Evolutionary conservation across 2,113 vertebrate species (phyloP).

Genomic region (Lates calcarifer): DNA sequence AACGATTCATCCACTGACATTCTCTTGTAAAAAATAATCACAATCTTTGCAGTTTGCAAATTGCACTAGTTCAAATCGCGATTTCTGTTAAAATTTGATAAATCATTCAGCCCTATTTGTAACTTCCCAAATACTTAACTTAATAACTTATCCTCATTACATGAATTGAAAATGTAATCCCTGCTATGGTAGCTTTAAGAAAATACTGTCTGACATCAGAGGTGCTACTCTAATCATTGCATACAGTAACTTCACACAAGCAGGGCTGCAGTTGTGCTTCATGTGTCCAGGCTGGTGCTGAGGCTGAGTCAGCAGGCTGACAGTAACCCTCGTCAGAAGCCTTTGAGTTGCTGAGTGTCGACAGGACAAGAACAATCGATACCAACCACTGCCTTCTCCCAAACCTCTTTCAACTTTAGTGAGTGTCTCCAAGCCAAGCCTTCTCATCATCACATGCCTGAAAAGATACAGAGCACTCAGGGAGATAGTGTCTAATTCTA

Average conservation of each 20-base stretch:
- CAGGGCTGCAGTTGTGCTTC: no score
- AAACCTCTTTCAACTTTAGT: constrained; percentile 7
- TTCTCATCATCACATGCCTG: neutral
- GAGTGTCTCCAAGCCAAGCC: neutral
- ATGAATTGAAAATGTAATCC: no score
- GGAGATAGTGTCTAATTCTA: neutral
- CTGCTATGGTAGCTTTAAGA: neutral
- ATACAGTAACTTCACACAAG: neutral
- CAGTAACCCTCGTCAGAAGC: constrained; percentile 13
- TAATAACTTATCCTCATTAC: no score
- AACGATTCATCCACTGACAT: no score
- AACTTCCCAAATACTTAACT: no score
- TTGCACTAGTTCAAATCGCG: no score
- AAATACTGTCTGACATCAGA: neutral
- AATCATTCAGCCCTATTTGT: no score
- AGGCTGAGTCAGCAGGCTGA: constrained; percentile 32
- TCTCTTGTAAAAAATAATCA: no score
- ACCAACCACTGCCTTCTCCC: constrained; percentile 5
- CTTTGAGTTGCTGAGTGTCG: constrained; percentile 6
- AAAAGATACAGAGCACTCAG: neutral
- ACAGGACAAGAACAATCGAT: constrained; percentile 21
- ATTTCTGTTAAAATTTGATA: no score
- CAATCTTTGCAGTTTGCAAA: no score
- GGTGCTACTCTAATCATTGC: neutral
- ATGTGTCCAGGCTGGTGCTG: constrained; percentile 2